Evolutionary conservation across 2,113 vertebrate species (phyloP).

Genomic region (Anoura caudifer): DNA sequence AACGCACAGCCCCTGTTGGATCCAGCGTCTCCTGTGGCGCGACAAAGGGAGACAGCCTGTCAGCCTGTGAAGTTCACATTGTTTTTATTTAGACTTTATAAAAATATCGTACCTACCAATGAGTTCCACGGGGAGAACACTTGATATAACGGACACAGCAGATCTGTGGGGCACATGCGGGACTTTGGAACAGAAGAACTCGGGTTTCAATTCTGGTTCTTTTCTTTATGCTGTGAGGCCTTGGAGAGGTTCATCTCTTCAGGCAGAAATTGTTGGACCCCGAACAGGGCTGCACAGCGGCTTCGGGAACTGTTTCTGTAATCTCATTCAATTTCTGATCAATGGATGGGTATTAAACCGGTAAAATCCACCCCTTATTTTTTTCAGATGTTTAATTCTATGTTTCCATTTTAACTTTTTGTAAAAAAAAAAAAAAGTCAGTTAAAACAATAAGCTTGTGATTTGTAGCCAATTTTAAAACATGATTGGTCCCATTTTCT

Average conservation of each 20-base stretch:
- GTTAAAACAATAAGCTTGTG: neutral
- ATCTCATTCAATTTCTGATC: neutral
- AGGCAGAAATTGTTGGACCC: no score
- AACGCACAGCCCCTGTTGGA: no score
- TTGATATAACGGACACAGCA: no score
- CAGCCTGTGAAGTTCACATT: neutral
- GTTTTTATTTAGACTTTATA: neutral
- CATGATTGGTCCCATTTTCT: neutral
- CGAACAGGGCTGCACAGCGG: neutral
- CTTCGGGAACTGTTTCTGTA: neutral
- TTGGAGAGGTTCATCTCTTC: neutral
- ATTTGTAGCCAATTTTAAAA: neutral
- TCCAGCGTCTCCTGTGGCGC: no score
- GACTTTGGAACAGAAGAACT: neutral
- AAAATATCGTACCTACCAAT: neutral
- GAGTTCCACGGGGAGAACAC: neutral
- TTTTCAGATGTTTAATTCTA: neutral
- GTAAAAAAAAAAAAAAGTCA: neutral
- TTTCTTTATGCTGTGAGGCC: neutral
- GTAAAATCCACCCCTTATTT: neutral
- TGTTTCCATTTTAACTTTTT: neutral
- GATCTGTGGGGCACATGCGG: neutral
- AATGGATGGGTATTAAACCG: neutral
- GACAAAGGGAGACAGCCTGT: fast-evolving
- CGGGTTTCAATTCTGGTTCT: neutral